These are phyloP conservation scores for Rhabditoides inermis DNA, from an alignment of 2,888 invertebrate genomes.

Conservation along the genomic window DNA sequence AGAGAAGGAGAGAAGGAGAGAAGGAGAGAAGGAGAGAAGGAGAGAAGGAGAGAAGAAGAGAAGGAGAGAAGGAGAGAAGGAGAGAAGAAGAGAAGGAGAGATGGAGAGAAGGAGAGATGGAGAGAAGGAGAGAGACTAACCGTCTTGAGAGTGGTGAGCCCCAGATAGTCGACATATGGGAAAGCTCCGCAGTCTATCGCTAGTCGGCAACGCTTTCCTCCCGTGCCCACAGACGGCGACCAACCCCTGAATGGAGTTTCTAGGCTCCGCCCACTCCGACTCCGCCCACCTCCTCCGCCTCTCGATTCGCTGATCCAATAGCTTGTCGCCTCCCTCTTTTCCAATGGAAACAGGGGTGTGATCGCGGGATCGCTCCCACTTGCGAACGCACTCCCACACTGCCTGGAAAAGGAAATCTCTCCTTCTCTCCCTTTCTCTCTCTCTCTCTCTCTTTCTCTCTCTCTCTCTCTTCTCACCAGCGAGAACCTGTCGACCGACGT, in stretches of 20 bases:
- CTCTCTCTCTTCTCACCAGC: slow-evolving; percentile 21
- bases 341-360: too few species aligned
- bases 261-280: background rate
- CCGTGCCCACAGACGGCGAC: slow-evolving; percentile 14
- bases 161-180: slow-evolving; percentile 46
- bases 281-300: background rate
- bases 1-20: too few species aligned
- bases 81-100: too few species aligned
- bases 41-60: too few species aligned
- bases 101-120: too few species aligned
- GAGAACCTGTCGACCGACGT: slow-evolving; percentile 45
- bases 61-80: too few species aligned
- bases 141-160: slow-evolving; percentile 34
- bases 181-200: slow-evolving; percentile 49
- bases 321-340: slow-evolving; percentile 13
- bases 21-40: too few species aligned
- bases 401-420: too few species aligned
- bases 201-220: slow-evolving; percentile 29
- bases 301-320: slow-evolving; percentile 18
- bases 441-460: too few species aligned
- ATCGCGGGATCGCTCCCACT: slow-evolving; percentile 32
- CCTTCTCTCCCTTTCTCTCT: too few species aligned
- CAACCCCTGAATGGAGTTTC: slow-evolving; percentile 14
- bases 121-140: background rate
- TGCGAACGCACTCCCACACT: slow-evolving; percentile 31